Evolutionary conservation across 2,888 invertebrate genomes (phyloP), one percentile per base, ranked within the genome.

Genomic region (Leucoma salicis): DNA sequence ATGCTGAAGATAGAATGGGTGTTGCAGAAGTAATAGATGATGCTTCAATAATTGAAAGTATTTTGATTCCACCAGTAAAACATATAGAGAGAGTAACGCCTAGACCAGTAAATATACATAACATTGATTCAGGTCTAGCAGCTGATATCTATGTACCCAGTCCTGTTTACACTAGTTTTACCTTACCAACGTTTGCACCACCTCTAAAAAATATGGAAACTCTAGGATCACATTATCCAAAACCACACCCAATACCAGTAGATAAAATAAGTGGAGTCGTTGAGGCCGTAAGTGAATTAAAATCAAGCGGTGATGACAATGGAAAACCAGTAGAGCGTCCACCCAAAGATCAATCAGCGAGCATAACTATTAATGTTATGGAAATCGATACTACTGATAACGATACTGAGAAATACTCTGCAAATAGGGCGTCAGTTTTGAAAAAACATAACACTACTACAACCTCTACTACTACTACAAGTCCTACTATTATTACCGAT

Each of bases 201-300:
- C 91, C 92, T 28, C 74, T 91, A 5, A 91, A 91, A 53, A 91
- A 92, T 57, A 91, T 92, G 65, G 93, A 93, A 73, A 91, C 90
- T 12, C 78, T 94, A 42, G 93, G 93, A 1, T 87, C 91, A 0
- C 91, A 91, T 25, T 91, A 91, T 46, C 90, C 93, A 0, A 92
- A 91, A 64, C 92, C 93, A 7, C 93, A 93, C 74, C 93, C 93
- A 5, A 81, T 94, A 50, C 94, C 94, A 0, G 92, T 94, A 7
- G 91, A 92, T 64, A 92, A 92, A 83, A 92, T 94, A 47, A 81
- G 90, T 63, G 74, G 80, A 25, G 85, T 82, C 10, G 78, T 87
- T 25, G 83, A 87, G 68, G 74, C 63, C 7, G 46, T 70, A 35
- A 60, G 71, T 39, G 70, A 76, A 49, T 46, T 50, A 15, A 66